Evolutionary conservation across 2,888 invertebrate species (phyloP), one percentile per base, ranked within the genome.

Genomic region (Synergus laeviventris): DNA sequence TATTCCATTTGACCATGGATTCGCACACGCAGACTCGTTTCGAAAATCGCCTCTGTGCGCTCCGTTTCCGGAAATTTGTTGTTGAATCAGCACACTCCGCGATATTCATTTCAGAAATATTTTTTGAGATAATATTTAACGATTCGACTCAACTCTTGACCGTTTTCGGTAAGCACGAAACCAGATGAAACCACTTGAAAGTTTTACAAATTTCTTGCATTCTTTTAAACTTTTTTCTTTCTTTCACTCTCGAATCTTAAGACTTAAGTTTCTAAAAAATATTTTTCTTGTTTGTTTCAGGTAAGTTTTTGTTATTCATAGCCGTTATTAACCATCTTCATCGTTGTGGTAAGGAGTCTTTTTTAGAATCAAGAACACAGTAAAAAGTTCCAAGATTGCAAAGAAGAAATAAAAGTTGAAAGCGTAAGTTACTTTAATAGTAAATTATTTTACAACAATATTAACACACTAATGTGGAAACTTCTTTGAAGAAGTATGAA

Each of bases 1-100:
- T 85, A 83, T 83, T 86, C 83, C 84, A 81, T 82, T 89, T 87
- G 83, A 87, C 89, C 88, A 88, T 89, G 89, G 85, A 88, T 85
- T 85, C 84, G 83, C 84, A 84, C 83, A 84, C 70, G 73, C 77
- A 74, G 75, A 74, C 79, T 54, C 73, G 9, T 61, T 16, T 7
- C 31, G n/a, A 62, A 62, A 54, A 62, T 31, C 61, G 14, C 9
- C 8, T 16, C 36, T 9, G 12, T 61, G 31, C 11, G 18, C 12
- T 2, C 14, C 14, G 16, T 24, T 60, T 24, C 14, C 5, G 60
- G 24, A n/a, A 18, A 18, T 38, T 49, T 49, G 7, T 49, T n/a
- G 49, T 49, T 49, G 16, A 49, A 39, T 11, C 11, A 39, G 11
- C 38, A 39, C 1, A 11, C 9, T 39, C 3, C n/a, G n/a, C 18